Evolutionary conservation across 1,140 invertebrate species (phyloP), one percentile per base, ranked within the genome.

Genomic region (Harpegnathos saltator): DNA sequence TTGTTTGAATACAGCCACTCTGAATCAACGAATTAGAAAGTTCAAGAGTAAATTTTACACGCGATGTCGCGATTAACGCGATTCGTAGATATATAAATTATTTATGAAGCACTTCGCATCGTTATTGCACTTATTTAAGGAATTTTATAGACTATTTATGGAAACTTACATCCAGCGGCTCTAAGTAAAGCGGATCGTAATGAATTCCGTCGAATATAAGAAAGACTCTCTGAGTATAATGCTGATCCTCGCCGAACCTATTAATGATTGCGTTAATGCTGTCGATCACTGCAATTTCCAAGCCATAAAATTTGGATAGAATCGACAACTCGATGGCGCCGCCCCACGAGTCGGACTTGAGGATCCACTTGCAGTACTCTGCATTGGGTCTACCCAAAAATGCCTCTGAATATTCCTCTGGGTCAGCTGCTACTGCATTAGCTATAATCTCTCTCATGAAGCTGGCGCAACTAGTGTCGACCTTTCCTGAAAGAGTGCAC

Each of bases 121-220:
- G 52, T 68, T 38, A 38, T 19, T 19, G n/a, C 56, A 54, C 19
- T 17, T 24, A 19, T 48, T 26, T 0, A 14, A n/a, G 58, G 24
- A 54, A 3, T n/a, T 48, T 24, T 44, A 3, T 52, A 44, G 0
- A 29, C 12, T 44, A 15, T 52, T 19, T 29, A 61, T 19, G 56
- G 44, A 50, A 22, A 89, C 91, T 93, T 93, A 96, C 96, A 85
- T 95, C 95, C 73, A 95, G 90, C 0, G 96, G 95, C 94, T 99
- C 98, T 91, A 98, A 95, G 91, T 98, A 97, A 0, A 99, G 93
- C 1, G 98, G 98, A 94, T 99, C 99, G 93, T 99, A 99, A 94
- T 99, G 98, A 81, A 99, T 98, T 24, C 98, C 98, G 95, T 99
- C 98, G 93, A 99, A 99, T 63, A 99, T 95, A 1, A 99, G 95